A percentile compares a stretch with the other conserved stretches of the same genome.
These are phyloP conservation scores for Eulemur macaco DNA, from an alignment of 2,113 vertebrate genomes.

Conservation along the genomic window DNA sequence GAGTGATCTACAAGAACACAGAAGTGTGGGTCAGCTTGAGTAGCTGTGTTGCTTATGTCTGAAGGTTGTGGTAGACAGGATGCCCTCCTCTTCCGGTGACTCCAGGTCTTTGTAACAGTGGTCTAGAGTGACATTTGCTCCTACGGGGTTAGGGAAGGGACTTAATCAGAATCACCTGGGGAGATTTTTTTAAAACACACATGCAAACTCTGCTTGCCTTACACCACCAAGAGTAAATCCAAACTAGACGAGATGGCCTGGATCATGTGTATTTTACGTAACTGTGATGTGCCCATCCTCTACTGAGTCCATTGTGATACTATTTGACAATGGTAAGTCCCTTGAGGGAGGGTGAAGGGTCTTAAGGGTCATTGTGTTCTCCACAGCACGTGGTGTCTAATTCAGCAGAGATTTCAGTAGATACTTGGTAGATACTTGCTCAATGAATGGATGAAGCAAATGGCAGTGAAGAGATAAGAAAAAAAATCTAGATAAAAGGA, in stretches of 20 bases:
- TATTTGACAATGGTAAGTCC: not conserved
- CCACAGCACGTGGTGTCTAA: not conserved
- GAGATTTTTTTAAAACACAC: not conserved
- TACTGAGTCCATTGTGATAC: not conserved
- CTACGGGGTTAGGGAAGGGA: too few species aligned
- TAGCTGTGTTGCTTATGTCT: not conserved
- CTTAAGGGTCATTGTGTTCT: not conserved
- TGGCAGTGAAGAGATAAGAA: not conserved
- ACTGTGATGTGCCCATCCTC: not conserved
- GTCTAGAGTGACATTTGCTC: not conserved
- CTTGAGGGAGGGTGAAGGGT: not conserved
- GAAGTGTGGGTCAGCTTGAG: not conserved
- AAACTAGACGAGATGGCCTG: not conserved
- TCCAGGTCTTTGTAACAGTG: not conserved
- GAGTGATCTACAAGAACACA: not conserved
- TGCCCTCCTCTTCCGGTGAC: rapidly evolving
- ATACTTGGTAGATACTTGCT: not conserved
- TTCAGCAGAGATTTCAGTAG: not conserved
- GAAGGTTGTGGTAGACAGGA: too few species aligned
- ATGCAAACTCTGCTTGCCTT: not conserved
- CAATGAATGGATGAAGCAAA: not conserved
- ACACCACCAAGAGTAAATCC: not conserved
- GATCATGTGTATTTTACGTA: not conserved
- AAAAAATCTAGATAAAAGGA: not conserved
- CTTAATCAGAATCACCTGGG: not conserved